Conservation (phyloP, 2,113 vertebrate genomes). For the Lamprologus ornatipinnis region DNA sequence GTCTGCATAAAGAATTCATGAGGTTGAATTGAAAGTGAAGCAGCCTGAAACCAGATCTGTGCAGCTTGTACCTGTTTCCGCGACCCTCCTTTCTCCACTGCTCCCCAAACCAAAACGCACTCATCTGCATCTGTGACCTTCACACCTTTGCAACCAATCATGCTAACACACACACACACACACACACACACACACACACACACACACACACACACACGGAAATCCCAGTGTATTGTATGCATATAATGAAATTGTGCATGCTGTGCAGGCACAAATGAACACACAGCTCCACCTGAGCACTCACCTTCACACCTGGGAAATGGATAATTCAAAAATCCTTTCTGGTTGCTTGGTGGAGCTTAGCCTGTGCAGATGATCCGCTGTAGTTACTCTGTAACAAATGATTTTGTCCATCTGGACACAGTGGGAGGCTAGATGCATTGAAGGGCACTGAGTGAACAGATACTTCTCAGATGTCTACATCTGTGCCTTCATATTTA, state of each 20-base stretch:
- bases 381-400: background rate
- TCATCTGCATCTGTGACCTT: constrained; percentile 2
- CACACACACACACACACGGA: background rate
- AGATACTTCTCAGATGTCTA: background rate
- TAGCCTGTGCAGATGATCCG: background rate
- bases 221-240: background rate
- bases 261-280: background rate
- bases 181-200: background rate
- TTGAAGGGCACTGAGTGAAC: background rate
- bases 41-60: constrained; percentile 16
- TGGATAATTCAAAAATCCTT: background rate
- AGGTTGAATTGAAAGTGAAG: constrained; percentile 16
- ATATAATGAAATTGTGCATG: background rate
- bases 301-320: background rate
- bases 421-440: background rate
- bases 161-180: background rate
- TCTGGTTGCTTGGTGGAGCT: background rate
- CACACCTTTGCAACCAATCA: background rate
- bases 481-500: background rate
- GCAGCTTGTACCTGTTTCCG: background rate
- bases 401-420: background rate
- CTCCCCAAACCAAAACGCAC: background rate
- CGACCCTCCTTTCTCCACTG: background rate
- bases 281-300: background rate
- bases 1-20: background rate